These are phyloP conservation scores for Teinopalpus imperialis DNA, from an alignment of 2,888 invertebrate genomes.

Conservation along the genomic window DNA sequence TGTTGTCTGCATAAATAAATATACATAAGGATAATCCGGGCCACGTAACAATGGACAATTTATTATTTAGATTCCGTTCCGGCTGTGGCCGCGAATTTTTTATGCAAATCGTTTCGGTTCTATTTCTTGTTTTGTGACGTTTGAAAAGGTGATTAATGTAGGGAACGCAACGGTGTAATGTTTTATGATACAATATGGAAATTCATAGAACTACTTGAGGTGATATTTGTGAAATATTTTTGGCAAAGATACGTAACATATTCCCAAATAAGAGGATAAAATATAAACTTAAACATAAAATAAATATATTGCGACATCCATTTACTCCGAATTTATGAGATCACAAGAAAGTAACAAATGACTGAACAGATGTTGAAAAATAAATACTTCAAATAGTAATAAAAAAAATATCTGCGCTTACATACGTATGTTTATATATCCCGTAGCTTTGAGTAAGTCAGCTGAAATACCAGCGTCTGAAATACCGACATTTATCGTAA, in stretches of 20 bases:
- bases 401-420: no score
- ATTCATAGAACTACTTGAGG: not conserved
- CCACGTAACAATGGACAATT: conserved; percentile 62
- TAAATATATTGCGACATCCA: no score
- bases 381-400: no score
- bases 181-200: conserved; percentile 1
- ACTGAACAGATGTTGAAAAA: no score
- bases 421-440: no score
- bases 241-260: not conserved
- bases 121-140: conserved; percentile 39
- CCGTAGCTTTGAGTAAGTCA: no score
- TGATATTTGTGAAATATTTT: not conserved
- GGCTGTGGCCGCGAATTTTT: conserved; percentile 55
- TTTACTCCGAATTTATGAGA: no score
- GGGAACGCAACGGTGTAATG: conserved; percentile 10
- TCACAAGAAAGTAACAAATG: no score
- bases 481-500: no score
- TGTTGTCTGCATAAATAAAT: conserved; percentile 73
- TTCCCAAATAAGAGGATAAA: no score
- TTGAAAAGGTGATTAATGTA: conserved; percentile 47
- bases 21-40: conserved; percentile 56
- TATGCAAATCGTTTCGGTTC: conserved; percentile 59
- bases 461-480: no score
- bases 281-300: no score
- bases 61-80: conserved; percentile 22